These are phyloP conservation scores for Zophobas atratus DNA, from an alignment of 1,140 invertebrate genomes.

Conservation along the genomic window DNA sequence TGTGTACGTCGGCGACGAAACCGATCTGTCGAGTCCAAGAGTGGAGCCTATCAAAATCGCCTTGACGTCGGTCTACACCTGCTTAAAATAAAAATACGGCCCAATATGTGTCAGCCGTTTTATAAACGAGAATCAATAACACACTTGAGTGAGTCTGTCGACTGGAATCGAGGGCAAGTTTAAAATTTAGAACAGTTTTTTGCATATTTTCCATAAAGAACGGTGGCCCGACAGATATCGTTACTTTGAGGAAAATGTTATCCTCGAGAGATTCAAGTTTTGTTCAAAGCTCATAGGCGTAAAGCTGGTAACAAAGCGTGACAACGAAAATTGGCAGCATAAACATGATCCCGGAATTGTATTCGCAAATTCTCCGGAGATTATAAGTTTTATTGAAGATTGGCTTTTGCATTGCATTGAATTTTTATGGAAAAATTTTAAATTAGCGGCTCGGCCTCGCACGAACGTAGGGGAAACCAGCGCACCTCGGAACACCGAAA, in stretches of 20 bases:
- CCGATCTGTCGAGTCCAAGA: slow-evolving; percentile 4
- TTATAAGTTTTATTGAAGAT: slow-evolving; percentile 41
- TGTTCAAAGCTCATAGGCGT: slow-evolving; percentile 41
- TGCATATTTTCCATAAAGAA: slow-evolving; percentile 42
- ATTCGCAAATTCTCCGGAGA: slow-evolving; percentile 41
- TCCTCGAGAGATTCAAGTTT: slow-evolving; percentile 40
- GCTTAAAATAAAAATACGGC: slow-evolving; percentile 39
- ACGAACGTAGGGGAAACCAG: too few relatives aligned
- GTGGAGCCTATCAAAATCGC: slow-evolving; percentile 23
- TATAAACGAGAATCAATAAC: slow-evolving; percentile 42
- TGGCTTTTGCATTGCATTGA: slow-evolving; percentile 39
- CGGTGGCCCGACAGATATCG: slow-evolving; percentile 32
- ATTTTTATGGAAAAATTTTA: slow-evolving; percentile 38
- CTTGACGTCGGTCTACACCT: slow-evolving; percentile 39
- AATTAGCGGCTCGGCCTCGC: not conserved
- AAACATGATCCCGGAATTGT: slow-evolving; percentile 41
- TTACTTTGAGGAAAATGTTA: slow-evolving; percentile 43
- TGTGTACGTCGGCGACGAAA: slow-evolving; percentile 11
- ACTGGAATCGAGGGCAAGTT: slow-evolving; percentile 38
- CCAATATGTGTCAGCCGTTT: slow-evolving; percentile 40
- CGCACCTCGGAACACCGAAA: too few relatives aligned
- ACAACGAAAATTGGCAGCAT: slow-evolving; percentile 42
- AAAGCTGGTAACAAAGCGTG: slow-evolving; percentile 38
- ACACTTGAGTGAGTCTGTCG: slow-evolving; percentile 37
- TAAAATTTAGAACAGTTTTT: slow-evolving; percentile 34